Evolutionary conservation across 2,888 invertebrate species (phyloP).

Genomic region (Lasioglossum vierecki): DNA sequence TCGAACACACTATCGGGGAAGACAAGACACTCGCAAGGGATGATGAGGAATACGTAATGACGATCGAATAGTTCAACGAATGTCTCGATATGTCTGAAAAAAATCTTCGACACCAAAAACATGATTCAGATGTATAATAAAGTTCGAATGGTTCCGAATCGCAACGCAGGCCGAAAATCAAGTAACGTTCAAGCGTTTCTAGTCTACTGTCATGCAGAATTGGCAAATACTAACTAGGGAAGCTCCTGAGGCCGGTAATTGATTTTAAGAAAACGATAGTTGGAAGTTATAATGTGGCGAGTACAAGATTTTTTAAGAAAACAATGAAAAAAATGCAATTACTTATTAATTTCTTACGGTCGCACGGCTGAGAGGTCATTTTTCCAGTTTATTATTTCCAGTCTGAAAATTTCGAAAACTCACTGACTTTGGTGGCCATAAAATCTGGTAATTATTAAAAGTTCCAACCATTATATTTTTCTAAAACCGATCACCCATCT

Average conservation of each 20-base stretch:
- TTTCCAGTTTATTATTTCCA: no score
- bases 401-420: no score
- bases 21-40: not conserved
- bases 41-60: not conserved
- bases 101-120: not conserved
- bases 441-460: not conserved
- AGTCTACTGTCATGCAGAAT: constrained; percentile 35
- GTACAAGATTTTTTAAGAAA: no score
- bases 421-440: no score
- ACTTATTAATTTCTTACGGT: no score
- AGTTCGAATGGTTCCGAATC: constrained; percentile 1
- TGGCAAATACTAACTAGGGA: not conserved
- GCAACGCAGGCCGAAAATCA: constrained; percentile 56
- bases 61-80: not conserved
- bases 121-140: not conserved
- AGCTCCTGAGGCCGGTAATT: not conserved
- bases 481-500: not conserved
- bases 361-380: no score
- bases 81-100: not conserved
- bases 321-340: no score
- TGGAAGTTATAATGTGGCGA: not conserved
- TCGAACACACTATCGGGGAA: not conserved
- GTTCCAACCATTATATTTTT: not conserved
- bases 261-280: not conserved
- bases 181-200: constrained; percentile 53